Base-by-base conservation (phyloP, 1,140 invertebrate species). In the Triops longicaudatus region DNA sequence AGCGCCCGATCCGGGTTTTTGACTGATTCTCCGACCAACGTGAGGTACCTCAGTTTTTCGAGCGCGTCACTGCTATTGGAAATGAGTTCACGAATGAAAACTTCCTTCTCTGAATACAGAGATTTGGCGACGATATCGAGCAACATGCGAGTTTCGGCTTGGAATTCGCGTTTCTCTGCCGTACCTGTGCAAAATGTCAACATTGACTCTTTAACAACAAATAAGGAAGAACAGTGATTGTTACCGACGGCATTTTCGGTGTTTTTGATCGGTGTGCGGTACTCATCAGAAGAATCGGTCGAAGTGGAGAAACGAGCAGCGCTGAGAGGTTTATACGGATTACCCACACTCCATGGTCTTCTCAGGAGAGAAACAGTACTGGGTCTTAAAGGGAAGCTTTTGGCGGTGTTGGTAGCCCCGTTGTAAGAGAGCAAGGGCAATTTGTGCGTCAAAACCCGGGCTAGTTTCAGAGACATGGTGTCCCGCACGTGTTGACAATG, bases 41-140 rank as follows among this genome's bases (percentile, higher is more conserved):
- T 88, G 31, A 91, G 73, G 79, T 93, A 94, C 0, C 92, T 85
- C 74, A 97, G 89, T 83, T 98, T 98, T 84, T 98, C 97, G 43
- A 98, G 86, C 14, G 97, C 96, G 90, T 99, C 97, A 85, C 94
- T 98, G 0, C 95, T 92, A 87, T 99, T 99, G 6, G 96, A 98
- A 77, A 98, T 94, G 1, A 99, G 84, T 85, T 99, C 97, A 79
- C 97, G 88, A 12, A 99, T 90, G 84, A 99, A 99, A 22, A 97
- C 94, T 87, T 99, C 97, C 86, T 98, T 97, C 81, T 98, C 96
- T 0, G 96, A 98, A 86, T 99, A 99, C 12, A 99, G 86, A 1
- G 96, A 98, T 82, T 94, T 93, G 1, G 97, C 97, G 11, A 99
- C 97, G 85, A 99, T 99, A 83, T 98, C 95, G 28, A 99, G 84